Percentiles rank a stretch among this genome's conserved stretches.
Evolutionary conservation across 2,113 vertebrate species (phyloP).

Genomic region (Callorhinus ursinus): DNA sequence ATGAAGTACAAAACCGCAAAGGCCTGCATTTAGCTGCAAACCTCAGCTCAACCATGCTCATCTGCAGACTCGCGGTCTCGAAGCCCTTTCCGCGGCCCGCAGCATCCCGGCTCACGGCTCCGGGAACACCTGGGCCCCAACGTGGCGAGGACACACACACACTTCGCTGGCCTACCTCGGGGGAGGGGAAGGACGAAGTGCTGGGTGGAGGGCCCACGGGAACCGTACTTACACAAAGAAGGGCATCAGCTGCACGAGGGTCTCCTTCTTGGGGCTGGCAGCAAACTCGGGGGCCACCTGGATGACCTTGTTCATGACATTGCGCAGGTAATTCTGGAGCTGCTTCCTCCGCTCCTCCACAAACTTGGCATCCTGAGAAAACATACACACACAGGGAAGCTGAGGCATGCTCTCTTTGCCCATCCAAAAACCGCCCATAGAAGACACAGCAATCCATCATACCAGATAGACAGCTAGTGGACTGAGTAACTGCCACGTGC

Average conservation of each 20-base stretch:
- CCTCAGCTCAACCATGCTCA: not conserved
- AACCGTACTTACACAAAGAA: conserved; percentile 94
- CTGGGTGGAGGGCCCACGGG: accelerated
- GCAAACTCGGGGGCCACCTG: conserved; percentile 95
- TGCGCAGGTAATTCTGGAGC: conserved; percentile 96
- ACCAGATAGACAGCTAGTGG: accelerated
- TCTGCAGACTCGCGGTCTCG: accelerated
- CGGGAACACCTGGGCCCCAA: accelerated
- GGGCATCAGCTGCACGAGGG: conserved; percentile 93
- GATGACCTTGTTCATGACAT: conserved; percentile 97
- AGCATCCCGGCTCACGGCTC: accelerated
- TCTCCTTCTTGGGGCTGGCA: conserved; percentile 94
- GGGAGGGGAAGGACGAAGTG: not conserved
- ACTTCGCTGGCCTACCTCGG: accelerated
- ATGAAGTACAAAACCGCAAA: not conserved
- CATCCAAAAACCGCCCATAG: accelerated
- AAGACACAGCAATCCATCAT: accelerated
- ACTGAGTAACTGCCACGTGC: accelerated
- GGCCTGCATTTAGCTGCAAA: not conserved
- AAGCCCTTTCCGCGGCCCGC: not conserved
- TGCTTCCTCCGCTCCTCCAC: conserved; percentile 97
- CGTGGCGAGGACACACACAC: accelerated
- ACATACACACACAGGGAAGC: not conserved
- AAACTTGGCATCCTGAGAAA: conserved; percentile 95
- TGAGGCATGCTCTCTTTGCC: not conserved